A percentile compares a stretch with the other conserved stretches of the same genome.
Evolutionary conservation across 2,113 vertebrate species (phyloP).

Genomic region (Gallinago jamesoni): DNA sequence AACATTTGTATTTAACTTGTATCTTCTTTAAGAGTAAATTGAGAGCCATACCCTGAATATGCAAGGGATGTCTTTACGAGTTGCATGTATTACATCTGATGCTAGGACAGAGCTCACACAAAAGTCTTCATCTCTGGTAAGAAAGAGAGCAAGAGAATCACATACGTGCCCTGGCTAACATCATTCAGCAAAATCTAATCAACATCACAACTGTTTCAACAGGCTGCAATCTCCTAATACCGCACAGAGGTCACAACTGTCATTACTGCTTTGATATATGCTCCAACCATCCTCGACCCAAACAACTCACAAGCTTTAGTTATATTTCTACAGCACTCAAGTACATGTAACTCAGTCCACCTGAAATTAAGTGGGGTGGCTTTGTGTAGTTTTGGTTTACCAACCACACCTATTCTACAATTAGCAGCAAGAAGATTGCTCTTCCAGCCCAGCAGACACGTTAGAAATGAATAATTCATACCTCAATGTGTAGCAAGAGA

Average conservation of each 20-base stretch:
- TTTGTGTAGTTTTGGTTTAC: slow-evolving; percentile 14
- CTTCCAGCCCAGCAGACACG: slow-evolving; percentile 53
- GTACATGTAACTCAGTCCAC: background rate
- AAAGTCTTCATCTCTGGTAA: slow-evolving; percentile 91
- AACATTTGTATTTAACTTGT: background rate
- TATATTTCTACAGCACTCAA: slow-evolving; percentile 7
- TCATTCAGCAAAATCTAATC: background rate
- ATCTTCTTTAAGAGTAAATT: background rate
- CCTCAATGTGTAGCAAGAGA: slow-evolving; percentile 60
- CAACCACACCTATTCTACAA: slow-evolving; percentile 45
- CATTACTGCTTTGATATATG: background rate
- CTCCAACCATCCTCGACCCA: slow-evolving; percentile 10
- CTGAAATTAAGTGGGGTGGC: background rate
- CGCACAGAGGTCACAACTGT: background rate
- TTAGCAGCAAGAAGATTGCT: slow-evolving; percentile 52
- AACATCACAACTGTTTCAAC: background rate
- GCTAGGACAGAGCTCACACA: slow-evolving; percentile 94
- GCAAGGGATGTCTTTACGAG: slow-evolving; percentile 93
- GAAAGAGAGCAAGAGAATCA: slow-evolving; percentile 17
- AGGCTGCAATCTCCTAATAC: slow-evolving; percentile 14
- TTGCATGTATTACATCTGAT: slow-evolving; percentile 94
- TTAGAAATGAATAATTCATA: slow-evolving; percentile 66
- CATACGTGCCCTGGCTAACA: background rate
- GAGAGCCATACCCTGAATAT: slow-evolving; percentile 89
- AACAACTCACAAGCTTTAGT: slow-evolving; percentile 18